These are phyloP conservation scores for Nothura maculosa DNA, from an alignment of 2,797 vertebrate genomes.

Conservation along the genomic window DNA sequence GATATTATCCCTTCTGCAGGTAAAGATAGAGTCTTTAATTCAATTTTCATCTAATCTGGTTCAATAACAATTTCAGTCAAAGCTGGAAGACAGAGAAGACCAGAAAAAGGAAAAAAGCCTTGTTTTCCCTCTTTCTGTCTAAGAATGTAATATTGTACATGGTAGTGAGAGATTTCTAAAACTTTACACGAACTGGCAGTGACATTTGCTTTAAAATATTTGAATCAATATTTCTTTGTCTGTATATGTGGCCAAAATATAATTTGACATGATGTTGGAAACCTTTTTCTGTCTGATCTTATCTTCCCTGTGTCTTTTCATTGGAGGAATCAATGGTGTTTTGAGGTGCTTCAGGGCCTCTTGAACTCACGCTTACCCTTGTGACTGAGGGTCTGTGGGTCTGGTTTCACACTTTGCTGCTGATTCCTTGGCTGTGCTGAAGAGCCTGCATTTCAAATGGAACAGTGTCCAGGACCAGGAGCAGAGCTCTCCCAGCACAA, in stretches of 20 bases:
- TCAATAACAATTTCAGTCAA: conserved; percentile 12
- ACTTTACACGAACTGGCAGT: neutral
- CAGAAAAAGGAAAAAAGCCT: neutral
- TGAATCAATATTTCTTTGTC: neutral
- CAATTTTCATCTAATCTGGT: neutral
- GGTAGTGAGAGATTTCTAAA: neutral
- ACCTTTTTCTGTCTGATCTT: neutral
- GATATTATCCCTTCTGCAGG: neutral
- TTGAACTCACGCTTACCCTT: neutral
- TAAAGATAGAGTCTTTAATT: neutral
- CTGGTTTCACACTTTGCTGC: conserved; percentile 2
- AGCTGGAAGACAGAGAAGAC: conserved; percentile 11
- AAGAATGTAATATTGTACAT: neutral
- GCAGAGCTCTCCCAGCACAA: neutral
- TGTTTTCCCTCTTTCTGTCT: neutral
- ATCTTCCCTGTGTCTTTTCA: neutral
- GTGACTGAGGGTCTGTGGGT: neutral
- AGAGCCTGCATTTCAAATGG: neutral
- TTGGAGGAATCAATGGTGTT: neutral
- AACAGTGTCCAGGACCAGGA: neutral
- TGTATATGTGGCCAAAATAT: neutral
- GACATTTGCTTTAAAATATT: neutral
- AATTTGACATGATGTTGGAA: neutral
- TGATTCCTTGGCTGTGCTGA: neutral
- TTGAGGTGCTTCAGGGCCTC: neutral